Base-by-base conservation (phyloP, 1,140 invertebrate genomes). In the Ectropis grisescens region DNA sequence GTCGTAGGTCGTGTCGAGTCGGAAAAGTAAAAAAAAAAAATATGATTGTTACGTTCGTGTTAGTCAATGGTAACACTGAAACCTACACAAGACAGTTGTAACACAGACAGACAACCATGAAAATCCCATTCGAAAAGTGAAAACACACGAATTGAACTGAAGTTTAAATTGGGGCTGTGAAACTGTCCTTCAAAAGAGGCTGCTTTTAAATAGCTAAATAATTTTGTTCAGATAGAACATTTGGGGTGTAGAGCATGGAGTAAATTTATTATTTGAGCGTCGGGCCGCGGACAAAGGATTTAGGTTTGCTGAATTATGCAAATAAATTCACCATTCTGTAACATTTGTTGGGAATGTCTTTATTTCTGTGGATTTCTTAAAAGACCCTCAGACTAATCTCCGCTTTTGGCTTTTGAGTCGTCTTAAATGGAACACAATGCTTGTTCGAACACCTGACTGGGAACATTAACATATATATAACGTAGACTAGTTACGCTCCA, bases 321-420 rank as follows among this genome's bases (percentile, higher is more conserved):
- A 74, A 78, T 78, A 78, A 70, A 78, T 74, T 75, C 66, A 65
- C 65, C 69, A 78, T 78, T 72, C 56, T 70, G 70, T 69, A 78
- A 78, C 72, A 78, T 78, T 78, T 75, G 72, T 78, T 78, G 59
- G 60, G 58, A 75, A 75, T 78, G 70, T 70, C 70, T 75, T 78
- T 75, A 72, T 75, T 72, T 72, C 50, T 57, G 61, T 55, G 64
- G 62, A 74, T 70, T 71, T 68, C 67, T 78, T 71, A 67, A 70
- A 70, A 68, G 65, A 53, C 58, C 58, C 51, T 61, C 37, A 52
- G 56, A 55, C 59, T 69, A 67, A 71, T 74, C 65, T n/a, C 62
- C 34, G 53, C 51, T 66, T 60, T 67, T 53, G 51, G 55, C 48
- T 64, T 57, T 62, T 58, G 52, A 66, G 68, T 68, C 60, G 52